Percentiles rank a stretch among this genome's conserved stretches.
Conservation (phyloP, 2,797 vertebrate genomes). For the Morus bassanus region DNA sequence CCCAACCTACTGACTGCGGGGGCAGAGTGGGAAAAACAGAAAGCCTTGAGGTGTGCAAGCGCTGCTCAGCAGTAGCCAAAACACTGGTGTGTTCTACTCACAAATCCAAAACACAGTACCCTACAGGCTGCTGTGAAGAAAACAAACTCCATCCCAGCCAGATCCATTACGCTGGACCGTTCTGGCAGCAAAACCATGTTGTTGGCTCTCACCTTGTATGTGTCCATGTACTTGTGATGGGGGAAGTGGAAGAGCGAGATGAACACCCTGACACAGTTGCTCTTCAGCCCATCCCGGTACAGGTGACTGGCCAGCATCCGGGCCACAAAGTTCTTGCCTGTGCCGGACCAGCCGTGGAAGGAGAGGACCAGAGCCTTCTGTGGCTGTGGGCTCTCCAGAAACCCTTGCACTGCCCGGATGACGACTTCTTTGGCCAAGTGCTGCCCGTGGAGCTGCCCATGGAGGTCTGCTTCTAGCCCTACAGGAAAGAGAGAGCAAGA, state of each 20-base stretch:
- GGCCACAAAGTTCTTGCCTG: slow-evolving; percentile 95
- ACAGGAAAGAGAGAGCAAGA: neutral
- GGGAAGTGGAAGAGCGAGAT: slow-evolving; percentile 93
- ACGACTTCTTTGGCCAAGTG: slow-evolving; percentile 86
- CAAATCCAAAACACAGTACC: neutral
- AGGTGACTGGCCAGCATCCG: slow-evolving; percentile 88
- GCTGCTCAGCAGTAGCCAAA: neutral
- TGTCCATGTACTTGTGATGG: slow-evolving; percentile 82
- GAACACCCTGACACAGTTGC: slow-evolving; percentile 88
- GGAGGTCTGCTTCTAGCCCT: slow-evolving; percentile 88
- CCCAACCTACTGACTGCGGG: neutral
- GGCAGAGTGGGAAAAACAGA: neutral
- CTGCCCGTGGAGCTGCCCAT: slow-evolving; percentile 87
- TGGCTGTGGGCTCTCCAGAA: slow-evolving; percentile 80
- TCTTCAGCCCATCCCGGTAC: slow-evolving; percentile 88
- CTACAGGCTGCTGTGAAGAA: fast-evolving
- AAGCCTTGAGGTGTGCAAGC: neutral
- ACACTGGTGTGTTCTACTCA: fast-evolving
- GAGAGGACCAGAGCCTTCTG: slow-evolving; percentile 88
- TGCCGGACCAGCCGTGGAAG: slow-evolving; percentile 97
- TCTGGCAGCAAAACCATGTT: fast-evolving
- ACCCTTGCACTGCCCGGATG: slow-evolving; percentile 79
- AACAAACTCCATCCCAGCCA: neutral
- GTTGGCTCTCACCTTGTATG: slow-evolving; percentile 85
- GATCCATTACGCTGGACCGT: fast-evolving